Evolutionary conservation across 2,888 invertebrate species (phyloP), one percentile per base, ranked within the genome.

Genomic region (Chalcosyrphus nemorum): DNA sequence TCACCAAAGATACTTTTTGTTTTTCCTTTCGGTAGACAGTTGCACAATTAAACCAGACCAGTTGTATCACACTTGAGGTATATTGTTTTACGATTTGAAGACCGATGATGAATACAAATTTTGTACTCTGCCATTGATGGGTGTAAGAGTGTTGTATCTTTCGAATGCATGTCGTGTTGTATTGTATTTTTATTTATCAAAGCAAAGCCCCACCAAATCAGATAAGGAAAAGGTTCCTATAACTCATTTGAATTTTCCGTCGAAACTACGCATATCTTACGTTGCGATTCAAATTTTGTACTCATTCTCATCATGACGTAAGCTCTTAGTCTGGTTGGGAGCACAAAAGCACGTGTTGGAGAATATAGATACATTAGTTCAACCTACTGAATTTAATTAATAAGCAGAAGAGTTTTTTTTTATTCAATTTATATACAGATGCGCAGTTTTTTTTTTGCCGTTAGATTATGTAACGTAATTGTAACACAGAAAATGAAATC

Each of bases 301-400:
- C 38, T 50, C 43, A 38, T 29, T 59, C 15, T 13, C 52, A 61
- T 43, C 6, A 52, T 72, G 72, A 72, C 61, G 61, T 63, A 72
- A 72, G 41, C 4, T 54, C n/a, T 52, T 41, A 11, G 21, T 61
- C 50, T 71, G 19, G 19, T 13, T 9, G 7, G 35, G 21, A 27
- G n/a, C 41, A 57, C 21, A 32, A 45, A 21, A 43, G 56, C 35
- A 71, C 71, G 71, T 50, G 56, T 43, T 72, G 21, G 43, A 35
- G 21, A 15, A 45, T 9, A 4, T n/a, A n/a, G n/a, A n/a, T n/a
- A 43, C 43, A n/a, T 43, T n/a, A 43, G n/a, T 41, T 17, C 4
- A 32, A 21, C 61, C 38, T 38, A 38, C 11, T 24, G 15, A 43
- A 11, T 27, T 63, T 7, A 15, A 38, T 65, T 50, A 65, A 52